Percentiles rank a stretch among this genome's conserved stretches.
Evolutionary conservation across 1,140 invertebrate species (phyloP).

Genomic region (Drosophila pruinosa): DNA sequence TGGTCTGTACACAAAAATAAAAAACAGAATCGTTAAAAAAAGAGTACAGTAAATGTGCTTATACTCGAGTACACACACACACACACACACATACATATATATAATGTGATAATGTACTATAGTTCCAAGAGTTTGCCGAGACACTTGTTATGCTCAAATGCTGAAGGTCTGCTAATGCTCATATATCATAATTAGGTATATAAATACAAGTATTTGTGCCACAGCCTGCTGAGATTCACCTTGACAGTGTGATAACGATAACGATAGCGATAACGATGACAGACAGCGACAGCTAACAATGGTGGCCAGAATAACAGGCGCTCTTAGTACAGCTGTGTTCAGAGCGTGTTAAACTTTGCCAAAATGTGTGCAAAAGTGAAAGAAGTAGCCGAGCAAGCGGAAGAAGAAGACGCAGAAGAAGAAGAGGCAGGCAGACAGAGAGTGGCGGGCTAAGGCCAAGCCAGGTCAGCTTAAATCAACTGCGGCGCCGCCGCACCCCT

Average conservation of each 20-base stretch:
- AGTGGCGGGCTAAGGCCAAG: too few species aligned
- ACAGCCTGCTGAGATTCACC: constrained; percentile 39
- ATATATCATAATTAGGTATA: constrained; percentile 24
- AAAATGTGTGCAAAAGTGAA: background rate
- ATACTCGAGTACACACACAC: too few species aligned
- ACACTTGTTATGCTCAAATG: background rate
- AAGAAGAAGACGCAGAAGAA: background rate
- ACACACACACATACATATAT: background rate
- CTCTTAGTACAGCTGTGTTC: constrained; percentile 20
- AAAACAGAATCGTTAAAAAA: background rate
- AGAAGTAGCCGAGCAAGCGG: too few species aligned
- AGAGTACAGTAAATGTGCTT: constrained; percentile 12
- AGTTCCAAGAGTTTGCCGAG: background rate
- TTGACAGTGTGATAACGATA: constrained; percentile 47
- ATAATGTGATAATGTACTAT: background rate
- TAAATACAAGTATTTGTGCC: constrained; percentile 24
- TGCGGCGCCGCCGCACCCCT: constrained; percentile 6
- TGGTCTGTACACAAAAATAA: constrained; percentile 3
- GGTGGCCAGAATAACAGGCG: background rate
- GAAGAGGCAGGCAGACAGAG: background rate
- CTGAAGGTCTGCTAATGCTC: constrained; percentile 5
- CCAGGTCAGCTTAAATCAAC: background rate
- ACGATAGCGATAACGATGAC: constrained; percentile 7
- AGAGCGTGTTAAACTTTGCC: constrained; percentile 1
- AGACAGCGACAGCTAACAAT: background rate